Evolutionary conservation across 1,140 invertebrate species (phyloP), one percentile per base, ranked within the genome.

Genomic region (Liolophura sinensis): DNA sequence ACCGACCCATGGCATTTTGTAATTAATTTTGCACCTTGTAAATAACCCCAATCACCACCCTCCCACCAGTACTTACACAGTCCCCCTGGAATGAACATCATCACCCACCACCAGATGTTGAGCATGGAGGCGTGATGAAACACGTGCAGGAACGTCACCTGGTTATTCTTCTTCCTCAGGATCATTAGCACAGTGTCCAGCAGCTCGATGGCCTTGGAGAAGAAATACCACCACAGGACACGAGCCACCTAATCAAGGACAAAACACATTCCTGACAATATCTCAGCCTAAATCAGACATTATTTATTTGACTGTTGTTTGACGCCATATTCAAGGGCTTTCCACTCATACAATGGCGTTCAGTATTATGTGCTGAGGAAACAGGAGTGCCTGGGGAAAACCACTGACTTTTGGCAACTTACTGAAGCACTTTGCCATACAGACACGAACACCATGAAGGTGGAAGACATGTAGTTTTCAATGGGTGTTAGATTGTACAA

Each of bases 91-190:
- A 82, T 78, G 66, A 84, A 86, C 55, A 82, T 82, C n/a, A 80
- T 77, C 0, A 80, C 84, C 70, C 81, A 77, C 85, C 84, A 86
- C 80, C 82, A 84, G 47, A 85, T 82, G 49, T 85, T 78, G 56
- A 86, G 77, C 88, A 94, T 94, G 18, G 91, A 90, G 0, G 81
- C 82, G 76, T 96, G 94, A 81, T 95, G 94, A 77, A 94, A 94
- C 69, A 95, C 87, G 73, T 95, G 94, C n/a, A 96, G 87, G 79
- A 94, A 94, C 0, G 92, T 92, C 25, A 96, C 89, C 84, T 96
- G 94, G 6, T 87, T 88, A 62, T 92, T 89, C 76, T 94, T 94
- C 82, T 95, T 95, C 47, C 93, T 86, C 59, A 95, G 82, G 12
- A 95, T 91, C 77, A 82, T 80, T 47, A 79, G 62, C 9, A 81